Percentiles rank a stretch among this genome's conserved stretches.
These are phyloP conservation scores for Cremastinae sp. DNA, from an alignment of 2,888 invertebrate genomes.

Conservation along the genomic window DNA sequence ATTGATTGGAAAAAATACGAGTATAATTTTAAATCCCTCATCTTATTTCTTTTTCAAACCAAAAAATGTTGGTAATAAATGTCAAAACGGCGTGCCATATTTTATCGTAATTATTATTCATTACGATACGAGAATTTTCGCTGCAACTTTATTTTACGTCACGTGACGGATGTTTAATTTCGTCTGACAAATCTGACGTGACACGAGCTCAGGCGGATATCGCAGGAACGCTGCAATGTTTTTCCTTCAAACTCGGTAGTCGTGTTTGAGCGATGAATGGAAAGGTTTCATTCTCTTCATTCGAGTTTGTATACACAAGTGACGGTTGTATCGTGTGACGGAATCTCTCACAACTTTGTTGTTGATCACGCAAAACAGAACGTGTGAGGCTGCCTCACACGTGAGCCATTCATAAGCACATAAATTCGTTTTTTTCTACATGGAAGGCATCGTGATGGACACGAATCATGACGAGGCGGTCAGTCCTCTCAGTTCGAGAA, in stretches of 20 bases:
- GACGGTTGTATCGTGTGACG: slow-evolving; percentile 29
- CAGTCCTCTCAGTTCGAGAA: slow-evolving; percentile 20
- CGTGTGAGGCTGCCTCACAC: slow-evolving; percentile 23
- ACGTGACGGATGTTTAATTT: neutral
- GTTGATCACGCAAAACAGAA: slow-evolving; percentile 43
- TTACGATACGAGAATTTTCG: too few species aligned
- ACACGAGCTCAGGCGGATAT: neutral
- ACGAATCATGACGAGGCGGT: slow-evolving; percentile 27
- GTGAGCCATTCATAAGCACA: slow-evolving; percentile 57
- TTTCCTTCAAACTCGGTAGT: neutral
- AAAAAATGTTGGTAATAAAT: too few species aligned
- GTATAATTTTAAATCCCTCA: too few species aligned
- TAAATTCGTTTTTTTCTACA: slow-evolving; percentile 22
- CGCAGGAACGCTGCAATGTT: neutral
- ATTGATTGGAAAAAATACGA: too few species aligned
- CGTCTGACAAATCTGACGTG: slow-evolving; percentile 11
- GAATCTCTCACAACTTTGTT: slow-evolving; percentile 31
- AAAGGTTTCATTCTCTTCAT: slow-evolving; percentile 29
- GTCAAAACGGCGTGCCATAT: too few species aligned
- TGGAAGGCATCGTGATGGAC: slow-evolving; percentile 5
- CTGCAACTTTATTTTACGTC: too few species aligned
- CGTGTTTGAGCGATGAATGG: slow-evolving; percentile 44
- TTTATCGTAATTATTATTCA: too few species aligned
- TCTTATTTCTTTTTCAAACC: too few species aligned
- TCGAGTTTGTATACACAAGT: neutral